phyloP scores from a whole-genome alignment of 2,888 invertebrate genomes.

The Drosophila conformis region DNA sequence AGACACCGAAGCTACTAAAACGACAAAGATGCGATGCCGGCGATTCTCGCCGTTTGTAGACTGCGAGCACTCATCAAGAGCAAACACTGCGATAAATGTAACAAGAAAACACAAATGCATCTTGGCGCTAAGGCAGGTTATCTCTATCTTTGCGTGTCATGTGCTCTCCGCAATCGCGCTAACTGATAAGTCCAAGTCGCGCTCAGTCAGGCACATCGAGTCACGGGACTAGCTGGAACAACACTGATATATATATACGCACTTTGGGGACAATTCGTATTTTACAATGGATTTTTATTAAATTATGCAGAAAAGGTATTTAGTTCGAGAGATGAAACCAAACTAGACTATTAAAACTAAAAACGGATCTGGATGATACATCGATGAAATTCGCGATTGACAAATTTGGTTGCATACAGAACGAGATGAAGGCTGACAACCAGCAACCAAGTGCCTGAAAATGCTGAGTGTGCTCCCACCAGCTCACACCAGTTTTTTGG shows the following conservation, averaged over 20 bases:
- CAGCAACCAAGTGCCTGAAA: slow-evolving; percentile 16
- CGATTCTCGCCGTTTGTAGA: slow-evolving; percentile 16
- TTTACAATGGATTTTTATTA: slow-evolving; percentile 77
- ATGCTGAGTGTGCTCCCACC: background rate
- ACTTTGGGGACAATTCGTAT: slow-evolving; percentile 28
- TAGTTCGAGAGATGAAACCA: slow-evolving; percentile 51
- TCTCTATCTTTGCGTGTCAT: slow-evolving; percentile 51
- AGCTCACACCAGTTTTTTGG: slow-evolving; percentile 95
- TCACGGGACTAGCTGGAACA: slow-evolving; percentile 62
- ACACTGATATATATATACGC: background rate
- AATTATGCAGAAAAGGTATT: slow-evolving; percentile 67
- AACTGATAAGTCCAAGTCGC: slow-evolving; percentile 61
- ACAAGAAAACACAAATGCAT: slow-evolving; percentile 35
- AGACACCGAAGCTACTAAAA: slow-evolving; percentile 49
- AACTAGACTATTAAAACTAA: slow-evolving; percentile 65
- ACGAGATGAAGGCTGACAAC: slow-evolving; percentile 43
- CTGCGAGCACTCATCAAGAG: slow-evolving; percentile 43
- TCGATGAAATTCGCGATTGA: slow-evolving; percentile 61
- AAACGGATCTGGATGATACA: slow-evolving; percentile 56
- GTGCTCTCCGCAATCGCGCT: slow-evolving; percentile 30
- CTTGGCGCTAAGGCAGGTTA: slow-evolving; percentile 57
- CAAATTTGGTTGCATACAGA: slow-evolving; percentile 40
- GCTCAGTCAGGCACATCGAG: slow-evolving; percentile 58
- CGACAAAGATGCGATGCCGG: slow-evolving; percentile 23
- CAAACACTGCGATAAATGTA: slow-evolving; percentile 69